Evolutionary conservation across 2,888 invertebrate genomes (phyloP).

Genomic region (Cinara cedri): DNA sequence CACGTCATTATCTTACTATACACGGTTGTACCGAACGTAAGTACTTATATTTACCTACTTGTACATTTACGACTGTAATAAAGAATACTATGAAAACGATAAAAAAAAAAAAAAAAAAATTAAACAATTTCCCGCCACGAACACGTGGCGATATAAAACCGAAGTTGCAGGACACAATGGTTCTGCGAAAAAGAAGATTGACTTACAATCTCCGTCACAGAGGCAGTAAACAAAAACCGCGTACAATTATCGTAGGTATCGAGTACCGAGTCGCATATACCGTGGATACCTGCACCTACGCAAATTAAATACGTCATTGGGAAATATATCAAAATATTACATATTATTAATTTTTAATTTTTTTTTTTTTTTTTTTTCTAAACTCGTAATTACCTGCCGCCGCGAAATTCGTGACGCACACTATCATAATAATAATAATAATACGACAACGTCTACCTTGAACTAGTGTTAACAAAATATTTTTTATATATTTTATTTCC

Average conservation of each 20-base stretch:
- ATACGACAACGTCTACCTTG: constrained; percentile 21
- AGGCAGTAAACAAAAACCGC: neutral
- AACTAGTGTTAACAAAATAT: constrained; percentile 33
- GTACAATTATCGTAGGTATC: neutral
- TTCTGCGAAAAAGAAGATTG: neutral
- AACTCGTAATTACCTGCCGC: too few species aligned
- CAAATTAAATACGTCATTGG: neutral
- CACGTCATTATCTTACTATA: too few species aligned
- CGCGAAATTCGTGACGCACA: neutral
- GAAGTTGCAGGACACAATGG: neutral
- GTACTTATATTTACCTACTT: too few species aligned
- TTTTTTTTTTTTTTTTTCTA: too few species aligned
- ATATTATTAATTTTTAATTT: neutral
- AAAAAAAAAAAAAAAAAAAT: too few species aligned
- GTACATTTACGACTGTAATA: too few species aligned
- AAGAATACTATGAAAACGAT: too few species aligned
- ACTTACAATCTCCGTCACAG: constrained; percentile 16
- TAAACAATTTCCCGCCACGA: too few species aligned
- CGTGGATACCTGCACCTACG: neutral
- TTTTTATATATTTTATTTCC: constrained; percentile 16
- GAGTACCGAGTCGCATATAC: neutral
- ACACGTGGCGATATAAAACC: neutral
- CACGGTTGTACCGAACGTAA: too few species aligned
- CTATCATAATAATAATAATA: neutral
- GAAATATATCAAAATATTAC: constrained; percentile 12